Base-by-base conservation (phyloP, 1,140 invertebrate species). In the Dinoponera quadriceps region DNA sequence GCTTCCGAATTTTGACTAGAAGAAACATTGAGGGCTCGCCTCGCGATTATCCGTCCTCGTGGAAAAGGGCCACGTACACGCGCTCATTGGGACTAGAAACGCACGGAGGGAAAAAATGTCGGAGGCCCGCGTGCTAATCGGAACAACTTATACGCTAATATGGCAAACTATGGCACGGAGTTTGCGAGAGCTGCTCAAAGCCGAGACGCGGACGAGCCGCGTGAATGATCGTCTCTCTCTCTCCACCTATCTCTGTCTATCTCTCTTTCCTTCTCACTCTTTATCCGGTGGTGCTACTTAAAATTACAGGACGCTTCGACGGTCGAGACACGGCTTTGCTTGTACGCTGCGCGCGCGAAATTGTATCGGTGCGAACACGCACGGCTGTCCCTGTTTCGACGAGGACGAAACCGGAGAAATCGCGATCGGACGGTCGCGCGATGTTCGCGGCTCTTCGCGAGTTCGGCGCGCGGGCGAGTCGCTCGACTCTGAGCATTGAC, bases 1-100 rank as follows among this genome's bases (percentile, higher is more conserved):
- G 57, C 11, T 73, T 75, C 59, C 48, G 84, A 92, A 92, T 91
- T 93, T 91, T 93, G 92, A 93, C 92, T 93, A 93, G 92, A 93
- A 77, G 74, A 78, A 48, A 82, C 27, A 69, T 33, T 20, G 20
- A 59, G 59, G 54, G 38, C 38, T 59, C 22, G 59, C 20, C 18
- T 44, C 48, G 65, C 69, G 27, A 77, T 84, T 62, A 80, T 14
- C 38, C 38, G 38, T 9, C 48, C 48, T 38, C 74, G 13, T 44
- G 16, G 62, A 77, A 66, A 44, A 54, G 18, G 25, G 84, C 83
- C 60, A 65, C 74, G 55, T 75, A 9, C 38, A 0, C 38, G 38
- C 38, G 38, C 38, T 3, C 38, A 44, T 7, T 44, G 38, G 77
- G 90, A 91, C 91, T 92, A 92, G 91, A 91, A 74, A 78, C n/a